Evolutionary conservation across 2,797 vertebrate genomes (phyloP), one percentile per base, ranked within the genome.

Genomic region (Siniperca obscura): DNA sequence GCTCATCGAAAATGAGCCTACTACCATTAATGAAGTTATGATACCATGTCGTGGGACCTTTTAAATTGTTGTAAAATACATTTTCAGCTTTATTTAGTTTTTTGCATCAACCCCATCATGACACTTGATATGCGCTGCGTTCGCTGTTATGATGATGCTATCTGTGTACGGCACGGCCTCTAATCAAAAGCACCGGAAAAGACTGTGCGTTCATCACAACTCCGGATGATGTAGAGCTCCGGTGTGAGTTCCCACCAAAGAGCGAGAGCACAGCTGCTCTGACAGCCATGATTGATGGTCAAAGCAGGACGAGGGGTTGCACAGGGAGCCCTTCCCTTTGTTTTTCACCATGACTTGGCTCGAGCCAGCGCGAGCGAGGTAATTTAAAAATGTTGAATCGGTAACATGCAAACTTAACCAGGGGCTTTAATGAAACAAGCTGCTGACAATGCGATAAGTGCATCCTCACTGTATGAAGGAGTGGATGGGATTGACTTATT

Each of bases 261-360:
- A 85, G 78, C 81, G 36, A 65, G 81, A 70, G 87, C 87, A 81
- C 91, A 91, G 92, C 88, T 88, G 87, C 83, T 86, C 83, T 86
- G 93, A 94, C 94, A 93, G 90, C 44, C 38, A 2, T 94, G 93
- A 96, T 94, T 91, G 94, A 95, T 94, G 84, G 87, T 84, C 71
- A 72, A 75, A 83, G 87, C 76, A 13, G 65, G 73, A 59, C 36
- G 71, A 74, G 80, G 84, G 81, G 78, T 86, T 87, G 80, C 88
- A 71, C 78, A 62, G 87, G 85, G 84, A 88, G 83, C 74, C 70
- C 75, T 82, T 86, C 52, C 70, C 78, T 91, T 90, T 92, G 80
- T 85, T 88, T 90, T 87, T 73, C 27, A 30, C 74, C 2, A 9
- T 30, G 59, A 75, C 86, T 92, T 73, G 76, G 85, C 87, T 75